These are phyloP conservation scores for Lypha dubia DNA, from an alignment of 2,888 invertebrate genomes.

Conservation along the genomic window DNA sequence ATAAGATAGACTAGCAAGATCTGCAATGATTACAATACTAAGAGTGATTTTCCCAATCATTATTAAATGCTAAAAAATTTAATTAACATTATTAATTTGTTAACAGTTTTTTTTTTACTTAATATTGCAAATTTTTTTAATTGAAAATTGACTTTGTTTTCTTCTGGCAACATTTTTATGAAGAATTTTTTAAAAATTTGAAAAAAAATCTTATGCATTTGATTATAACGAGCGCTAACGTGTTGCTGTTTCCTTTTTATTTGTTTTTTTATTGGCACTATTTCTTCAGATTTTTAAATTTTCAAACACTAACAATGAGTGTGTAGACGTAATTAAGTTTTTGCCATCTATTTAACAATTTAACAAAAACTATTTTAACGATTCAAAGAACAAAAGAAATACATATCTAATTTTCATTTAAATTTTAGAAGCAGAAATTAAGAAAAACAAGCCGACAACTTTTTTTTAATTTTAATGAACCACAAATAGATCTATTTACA, in stretches of 20 bases:
- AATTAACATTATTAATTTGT: too few species aligned
- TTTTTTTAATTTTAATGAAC: slow-evolving; percentile 56
- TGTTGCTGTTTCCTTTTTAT: slow-evolving; percentile 5
- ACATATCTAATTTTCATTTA: slow-evolving; percentile 28
- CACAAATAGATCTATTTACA: slow-evolving; percentile 54
- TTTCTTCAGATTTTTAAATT: slow-evolving; percentile 22
- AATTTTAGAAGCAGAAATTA: slow-evolving; percentile 8
- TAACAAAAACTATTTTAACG: slow-evolving; percentile 35
- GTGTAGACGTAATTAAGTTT: slow-evolving; percentile 41
- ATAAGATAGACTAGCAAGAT: too few species aligned
- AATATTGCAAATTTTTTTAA: too few species aligned
- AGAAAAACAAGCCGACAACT: slow-evolving; percentile 1
- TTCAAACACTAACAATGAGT: slow-evolving; percentile 48
- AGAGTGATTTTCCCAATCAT: too few species aligned
- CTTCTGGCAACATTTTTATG: too few species aligned
- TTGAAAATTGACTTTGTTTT: too few species aligned
- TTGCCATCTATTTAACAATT: slow-evolving; percentile 40
- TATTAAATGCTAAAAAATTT: too few species aligned
- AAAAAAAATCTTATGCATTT: too few species aligned
- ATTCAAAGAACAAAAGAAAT: slow-evolving; percentile 46
- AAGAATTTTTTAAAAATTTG: too few species aligned
- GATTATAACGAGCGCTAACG: not conserved
- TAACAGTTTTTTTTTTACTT: too few species aligned
- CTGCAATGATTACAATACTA: too few species aligned
- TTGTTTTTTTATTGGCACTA: slow-evolving; percentile 10